phyloP scores from a whole-genome alignment of 1,140 invertebrate genomes.

The Monochamus saltuarius region DNA sequence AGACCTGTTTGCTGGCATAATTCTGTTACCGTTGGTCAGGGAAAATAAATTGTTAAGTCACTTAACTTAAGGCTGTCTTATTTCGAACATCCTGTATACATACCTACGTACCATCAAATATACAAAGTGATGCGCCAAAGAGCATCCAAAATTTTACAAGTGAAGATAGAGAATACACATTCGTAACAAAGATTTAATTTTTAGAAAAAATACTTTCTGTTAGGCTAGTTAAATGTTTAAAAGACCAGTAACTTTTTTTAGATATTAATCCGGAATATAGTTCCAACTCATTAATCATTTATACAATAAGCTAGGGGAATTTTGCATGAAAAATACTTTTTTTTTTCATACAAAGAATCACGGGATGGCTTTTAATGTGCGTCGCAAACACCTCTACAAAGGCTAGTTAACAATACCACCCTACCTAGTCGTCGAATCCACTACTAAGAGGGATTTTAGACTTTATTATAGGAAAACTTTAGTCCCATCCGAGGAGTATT shows the following conservation, averaged over 20 bases:
- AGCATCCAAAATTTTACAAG: too few relatives aligned
- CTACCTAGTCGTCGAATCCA: slow-evolving; percentile 4
- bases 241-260: slow-evolving; percentile 9
- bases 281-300: slow-evolving; percentile 41
- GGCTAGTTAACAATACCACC: slow-evolving; percentile 23
- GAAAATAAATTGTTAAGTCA: too few relatives aligned
- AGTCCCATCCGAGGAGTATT: background rate
- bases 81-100: too few relatives aligned
- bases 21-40: too few relatives aligned
- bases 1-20: too few relatives aligned
- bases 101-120: too few relatives aligned
- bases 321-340: slow-evolving; percentile 39
- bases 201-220: too few relatives aligned
- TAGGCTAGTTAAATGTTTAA: too few relatives aligned
- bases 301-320: slow-evolving; percentile 41
- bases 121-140: too few relatives aligned
- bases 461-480: slow-evolving; percentile 9
- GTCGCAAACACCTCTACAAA: slow-evolving; percentile 29
- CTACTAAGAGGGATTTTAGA: slow-evolving; percentile 9
- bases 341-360: slow-evolving; percentile 25
- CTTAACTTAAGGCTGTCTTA: too few relatives aligned
- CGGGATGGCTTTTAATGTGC: slow-evolving; percentile 19
- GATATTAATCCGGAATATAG: slow-evolving; percentile 27
- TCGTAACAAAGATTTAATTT: background rate
- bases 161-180: background rate